Evolutionary conservation across 2,113 vertebrate species (phyloP), one percentile per base, ranked within the genome.

Genomic region (Galemys pyrenaicus): DNA sequence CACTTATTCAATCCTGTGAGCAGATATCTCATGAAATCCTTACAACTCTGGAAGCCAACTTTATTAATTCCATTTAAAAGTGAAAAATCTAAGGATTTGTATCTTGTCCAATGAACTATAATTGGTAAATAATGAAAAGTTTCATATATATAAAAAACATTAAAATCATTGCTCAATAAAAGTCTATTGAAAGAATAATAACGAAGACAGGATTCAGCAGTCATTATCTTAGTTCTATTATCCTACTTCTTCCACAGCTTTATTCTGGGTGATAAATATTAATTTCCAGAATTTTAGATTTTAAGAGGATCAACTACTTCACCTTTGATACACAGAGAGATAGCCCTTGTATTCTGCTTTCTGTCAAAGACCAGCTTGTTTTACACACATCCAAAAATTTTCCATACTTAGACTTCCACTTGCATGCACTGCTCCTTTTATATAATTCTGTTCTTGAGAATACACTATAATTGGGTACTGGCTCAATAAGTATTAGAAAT

Each of bases 1-100:
- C 3, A 17, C 78, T 54, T 39, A 89, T 1, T 79, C 41, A 68
- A 71, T 62, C 16, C 16, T 67, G 2, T 20, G 19, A 35, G 35
- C n/a, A n/a, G 28, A 17, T 83, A 71, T 56, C 11, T 70, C n/a
- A 83, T 20, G n/a, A 82, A 78, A 90, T 87, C 24, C n/a, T 95
- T 62, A 44, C 6, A 41, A 82, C 11, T 74, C 19, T 73, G 17
- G 26, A 28, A 75, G n/a, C 2, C 30, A 91, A 51, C 5, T 81
- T 81, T 88, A 54, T 83, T 86, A 89, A 74, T 13, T 6, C 19
- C 19, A 80, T 26, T 60, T 58, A 79, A 89, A 95, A 20, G 19
- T 32, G 35, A 78, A 87, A 82, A 20, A 79, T 75, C 4, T 44
- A 80, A 75, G 12, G 6, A 71, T 78, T 73, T 6, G 0, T 64